phyloP scores from a whole-genome alignment of 2,113 vertebrate species.

The Cranoglanis bouderius region DNA sequence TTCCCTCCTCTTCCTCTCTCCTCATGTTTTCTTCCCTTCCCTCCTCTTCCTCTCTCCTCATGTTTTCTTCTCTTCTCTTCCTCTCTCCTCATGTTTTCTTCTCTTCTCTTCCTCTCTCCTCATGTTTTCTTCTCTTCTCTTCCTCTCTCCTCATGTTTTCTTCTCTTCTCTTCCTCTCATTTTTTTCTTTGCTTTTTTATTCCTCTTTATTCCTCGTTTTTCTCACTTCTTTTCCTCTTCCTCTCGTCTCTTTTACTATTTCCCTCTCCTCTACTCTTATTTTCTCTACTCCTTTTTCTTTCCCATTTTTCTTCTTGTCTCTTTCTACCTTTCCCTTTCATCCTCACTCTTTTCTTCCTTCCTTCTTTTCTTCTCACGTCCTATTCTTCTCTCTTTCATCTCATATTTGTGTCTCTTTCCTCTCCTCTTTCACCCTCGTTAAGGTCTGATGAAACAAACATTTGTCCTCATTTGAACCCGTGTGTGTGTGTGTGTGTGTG shows the following conservation, averaged over 20 bases:
- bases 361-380: neutral
- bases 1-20: too few relatives aligned
- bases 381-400: neutral
- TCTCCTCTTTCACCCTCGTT: neutral
- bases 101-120: too few relatives aligned
- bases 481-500: conserved; percentile 5
- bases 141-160: too few relatives aligned
- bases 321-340: neutral
- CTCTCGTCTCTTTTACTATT: neutral
- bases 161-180: too few relatives aligned
- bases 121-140: too few relatives aligned
- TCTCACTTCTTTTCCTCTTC: neutral
- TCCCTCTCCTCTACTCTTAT: neutral
- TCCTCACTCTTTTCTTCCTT: neutral
- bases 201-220: neutral
- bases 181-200: neutral
- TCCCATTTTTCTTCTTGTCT: neutral
- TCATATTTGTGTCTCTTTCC: neutral
- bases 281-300: neutral
- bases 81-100: too few relatives aligned
- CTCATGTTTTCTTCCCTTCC: too few relatives aligned
- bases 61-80: too few relatives aligned
- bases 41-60: too few relatives aligned
- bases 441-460: conserved; percentile 27
- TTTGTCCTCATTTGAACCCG: conserved; percentile 6